These are phyloP conservation scores for Ciona savignyi DNA, from an alignment of 23 tunicate species.

Conservation along the genomic window DNA sequence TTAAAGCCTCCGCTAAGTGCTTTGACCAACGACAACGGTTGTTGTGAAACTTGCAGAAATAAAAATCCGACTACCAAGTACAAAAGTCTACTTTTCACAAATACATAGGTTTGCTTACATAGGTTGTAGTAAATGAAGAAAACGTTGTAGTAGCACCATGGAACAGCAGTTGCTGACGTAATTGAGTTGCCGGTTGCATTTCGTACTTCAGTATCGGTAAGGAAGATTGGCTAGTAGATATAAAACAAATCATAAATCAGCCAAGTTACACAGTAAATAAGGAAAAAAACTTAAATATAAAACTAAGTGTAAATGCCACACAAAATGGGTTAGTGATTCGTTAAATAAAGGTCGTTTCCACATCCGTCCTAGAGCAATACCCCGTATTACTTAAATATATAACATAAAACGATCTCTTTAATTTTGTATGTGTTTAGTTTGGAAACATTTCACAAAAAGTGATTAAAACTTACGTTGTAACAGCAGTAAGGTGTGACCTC, in stretches of 20 bases:
- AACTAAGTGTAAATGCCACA: too few relatives aligned
- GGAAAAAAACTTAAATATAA: too few relatives aligned
- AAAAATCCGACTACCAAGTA: too few relatives aligned
- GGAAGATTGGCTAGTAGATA: conserved; percentile 78
- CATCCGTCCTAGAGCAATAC: not conserved
- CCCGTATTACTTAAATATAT: not conserved
- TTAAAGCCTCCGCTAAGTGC: too few relatives aligned
- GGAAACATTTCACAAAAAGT: not conserved
- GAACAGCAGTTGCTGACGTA: conserved; percentile 64
- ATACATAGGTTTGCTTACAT: too few relatives aligned
- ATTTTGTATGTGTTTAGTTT: not conserved
- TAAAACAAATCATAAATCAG: too few relatives aligned
- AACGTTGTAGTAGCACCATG: conserved; percentile 99
- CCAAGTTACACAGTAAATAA: too few relatives aligned
- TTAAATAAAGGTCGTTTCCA: not conserved
- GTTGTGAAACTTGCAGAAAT: too few relatives aligned
- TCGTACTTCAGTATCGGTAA: conserved; percentile 74
- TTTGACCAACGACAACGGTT: too few relatives aligned
- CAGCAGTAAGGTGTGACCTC: conserved; percentile 96
- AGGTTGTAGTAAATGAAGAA: conserved; percentile 76
- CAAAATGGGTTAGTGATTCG: too few relatives aligned
- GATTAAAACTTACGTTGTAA: conserved; percentile 64
- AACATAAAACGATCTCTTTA: not conserved
- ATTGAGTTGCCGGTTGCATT: conserved; percentile 56
- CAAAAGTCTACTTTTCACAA: too few relatives aligned